Percentiles rank a stretch among this genome's conserved stretches.
phyloP scores from a whole-genome alignment of 2,797 vertebrate species.

The Gadopsis bispinosus region DNA sequence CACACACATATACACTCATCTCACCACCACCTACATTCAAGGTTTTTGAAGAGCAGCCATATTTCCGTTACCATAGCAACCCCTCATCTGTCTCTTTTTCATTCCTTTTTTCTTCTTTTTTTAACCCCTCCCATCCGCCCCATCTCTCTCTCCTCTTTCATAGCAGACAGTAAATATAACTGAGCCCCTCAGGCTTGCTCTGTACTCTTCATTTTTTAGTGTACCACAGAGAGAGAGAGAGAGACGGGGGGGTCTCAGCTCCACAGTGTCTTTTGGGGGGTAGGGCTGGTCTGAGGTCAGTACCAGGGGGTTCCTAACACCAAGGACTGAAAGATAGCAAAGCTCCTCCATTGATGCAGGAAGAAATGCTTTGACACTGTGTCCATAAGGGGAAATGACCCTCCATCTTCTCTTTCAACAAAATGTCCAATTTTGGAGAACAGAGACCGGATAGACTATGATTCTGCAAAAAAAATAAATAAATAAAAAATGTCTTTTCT shows the following conservation, averaged over 20 bases:
- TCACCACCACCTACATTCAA: constrained; percentile 84
- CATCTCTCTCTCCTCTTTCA: constrained; percentile 66
- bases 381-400: constrained; percentile 41
- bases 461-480: neutral
- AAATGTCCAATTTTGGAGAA: constrained; percentile 63
- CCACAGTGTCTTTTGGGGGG: constrained; percentile 25
- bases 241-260: constrained; percentile 38
- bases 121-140: constrained; percentile 66
- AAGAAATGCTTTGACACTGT: constrained; percentile 38
- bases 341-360: constrained; percentile 14
- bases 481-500: constrained; percentile 8
- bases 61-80: constrained; percentile 85
- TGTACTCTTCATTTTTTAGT: constrained; percentile 70
- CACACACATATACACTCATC: constrained; percentile 73
- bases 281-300: constrained; percentile 53
- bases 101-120: constrained; percentile 48
- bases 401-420: constrained; percentile 21
- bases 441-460: neutral
- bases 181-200: constrained; percentile 71
- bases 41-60: constrained; percentile 86
- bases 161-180: constrained; percentile 82
- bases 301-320: constrained; percentile 39
- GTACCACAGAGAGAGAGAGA: constrained; percentile 55
- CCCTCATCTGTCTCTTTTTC: constrained; percentile 79
- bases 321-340: constrained; percentile 1